Evolutionary conservation across 1,140 invertebrate species (phyloP), one percentile per base, ranked within the genome.

Genomic region (Macrosteles quadrilineatus): DNA sequence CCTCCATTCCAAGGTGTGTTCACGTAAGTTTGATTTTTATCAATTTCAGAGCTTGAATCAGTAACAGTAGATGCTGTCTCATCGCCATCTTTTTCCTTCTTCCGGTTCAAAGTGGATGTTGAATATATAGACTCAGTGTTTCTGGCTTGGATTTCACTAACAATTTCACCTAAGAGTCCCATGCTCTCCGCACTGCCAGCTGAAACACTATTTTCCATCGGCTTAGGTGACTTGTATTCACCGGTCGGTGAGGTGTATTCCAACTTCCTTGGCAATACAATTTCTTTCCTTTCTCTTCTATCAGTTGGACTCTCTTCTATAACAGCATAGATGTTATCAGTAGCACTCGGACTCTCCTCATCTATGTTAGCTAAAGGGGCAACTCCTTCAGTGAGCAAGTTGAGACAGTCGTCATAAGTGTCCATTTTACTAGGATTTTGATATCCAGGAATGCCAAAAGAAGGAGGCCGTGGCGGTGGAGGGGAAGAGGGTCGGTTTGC

Each of bases 41-140:
- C 73, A 11, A 79, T 80, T 6, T 69, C 72, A 9, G 68, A 74
- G 27, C 74, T 79, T 73, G 70, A 81, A 78, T 78, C 78, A 76
- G 71, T 82, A 77, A 21, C 79, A 80, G 75, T 74, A 31, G 78
- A 78, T 29, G 76, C 75, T 27, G 50, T 72, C 25, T 75, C 72
- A 40, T 77, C 79, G 68, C 82, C 78, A 21, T 80, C 80, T 30
- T 84, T 78, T 69, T 82, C 79, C 74, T 87, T 87, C 73, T 90
- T 90, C 69, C 85, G 83, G 4, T 82, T 81, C 0, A 91, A 73
- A 0, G 88, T 90, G 0, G 88, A 87, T 0, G 88, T 87, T 0
- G 91, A 93, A 76, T 95, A 95, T 67, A 95, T 93, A 0, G 92
- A 94, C 72, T 94, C 91, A 17, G 90, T 88, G 77, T 94, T 93